These are phyloP conservation scores for Cryptotermes secundus DNA, from an alignment of 1,140 invertebrate genomes.

Conservation along the genomic window DNA sequence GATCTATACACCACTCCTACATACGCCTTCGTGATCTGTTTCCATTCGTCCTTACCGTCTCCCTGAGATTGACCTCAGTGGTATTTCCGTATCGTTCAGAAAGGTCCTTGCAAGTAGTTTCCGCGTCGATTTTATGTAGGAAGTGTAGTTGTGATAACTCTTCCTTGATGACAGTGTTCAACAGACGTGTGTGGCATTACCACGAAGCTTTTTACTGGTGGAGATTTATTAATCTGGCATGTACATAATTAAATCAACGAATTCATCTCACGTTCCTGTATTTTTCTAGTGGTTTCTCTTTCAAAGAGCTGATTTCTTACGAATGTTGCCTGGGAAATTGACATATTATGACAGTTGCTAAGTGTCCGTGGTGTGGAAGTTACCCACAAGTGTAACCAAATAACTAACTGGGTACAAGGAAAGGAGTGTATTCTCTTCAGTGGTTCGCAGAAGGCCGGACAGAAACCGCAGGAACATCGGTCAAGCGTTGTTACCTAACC, in stretches of 20 bases:
- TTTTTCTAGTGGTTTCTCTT: background rate
- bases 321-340: background rate
- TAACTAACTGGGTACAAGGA: background rate
- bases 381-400: constrained; percentile 1
- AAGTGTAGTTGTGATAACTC: background rate
- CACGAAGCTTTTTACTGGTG: background rate
- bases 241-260: background rate
- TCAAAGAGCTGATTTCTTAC: background rate
- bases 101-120: too few species aligned
- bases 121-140: background rate
- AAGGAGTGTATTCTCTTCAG: background rate
- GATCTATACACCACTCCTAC: too few species aligned
- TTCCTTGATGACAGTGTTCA: background rate
- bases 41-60: too few species aligned
- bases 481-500: background rate
- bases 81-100: too few species aligned
- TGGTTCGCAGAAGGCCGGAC: background rate
- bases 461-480: background rate
- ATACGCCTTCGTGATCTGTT: too few species aligned
- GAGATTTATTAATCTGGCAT: background rate
- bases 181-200: background rate
- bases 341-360: constrained; percentile 17
- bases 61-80: too few species aligned
- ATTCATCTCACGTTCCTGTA: background rate
- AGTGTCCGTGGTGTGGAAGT: background rate